A percentile compares a stretch with the other conserved stretches of the same genome.
phyloP scores from a whole-genome alignment of 2,113 vertebrate genomes.

The Podarcis cretensis region DNA sequence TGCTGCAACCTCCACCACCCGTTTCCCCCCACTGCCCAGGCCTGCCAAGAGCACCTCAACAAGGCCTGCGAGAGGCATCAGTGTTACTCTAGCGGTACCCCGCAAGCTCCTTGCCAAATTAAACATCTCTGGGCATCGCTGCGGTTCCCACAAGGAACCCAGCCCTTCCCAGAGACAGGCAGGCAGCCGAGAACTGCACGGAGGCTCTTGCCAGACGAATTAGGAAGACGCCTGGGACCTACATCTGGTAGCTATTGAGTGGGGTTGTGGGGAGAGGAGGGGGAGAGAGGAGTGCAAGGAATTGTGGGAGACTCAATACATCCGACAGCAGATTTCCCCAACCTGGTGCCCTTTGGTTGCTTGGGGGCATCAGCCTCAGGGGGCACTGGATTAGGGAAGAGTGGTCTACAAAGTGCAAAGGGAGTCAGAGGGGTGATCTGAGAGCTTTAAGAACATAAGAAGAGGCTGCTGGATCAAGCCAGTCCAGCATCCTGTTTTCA shows the following conservation, averaged over 20 bases:
- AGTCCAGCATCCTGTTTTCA: too few relatives aligned
- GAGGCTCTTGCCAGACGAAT: constrained; percentile 77
- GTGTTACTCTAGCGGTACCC: constrained; percentile 12
- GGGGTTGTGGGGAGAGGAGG: constrained; percentile 44
- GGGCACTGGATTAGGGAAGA: not conserved
- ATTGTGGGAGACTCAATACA: constrained; percentile 86
- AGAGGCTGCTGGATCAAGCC: too few relatives aligned
- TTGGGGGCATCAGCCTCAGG: not conserved
- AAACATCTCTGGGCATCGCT: constrained; percentile 59
- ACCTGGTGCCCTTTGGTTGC: not conserved
- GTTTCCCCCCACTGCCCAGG: not conserved
- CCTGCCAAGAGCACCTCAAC: not conserved
- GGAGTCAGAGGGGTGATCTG: not conserved
- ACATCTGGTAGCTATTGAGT: constrained; percentile 96
- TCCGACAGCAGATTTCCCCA: constrained; percentile 80
- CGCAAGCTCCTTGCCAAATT: constrained; percentile 49
- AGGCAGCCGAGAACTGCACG: constrained; percentile 66
- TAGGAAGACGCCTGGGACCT: constrained; percentile 77
- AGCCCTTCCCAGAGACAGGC: constrained; percentile 62
- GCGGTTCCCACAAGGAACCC: constrained; percentile 60
- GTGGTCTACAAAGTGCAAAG: not conserved
- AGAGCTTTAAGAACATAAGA: not conserved
- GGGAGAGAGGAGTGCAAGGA: constrained; percentile 83
- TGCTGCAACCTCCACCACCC: not conserved
- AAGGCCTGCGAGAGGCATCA: not conserved